phyloP scores from a whole-genome alignment of 2,113 vertebrate genomes.

The Pagrus major region DNA sequence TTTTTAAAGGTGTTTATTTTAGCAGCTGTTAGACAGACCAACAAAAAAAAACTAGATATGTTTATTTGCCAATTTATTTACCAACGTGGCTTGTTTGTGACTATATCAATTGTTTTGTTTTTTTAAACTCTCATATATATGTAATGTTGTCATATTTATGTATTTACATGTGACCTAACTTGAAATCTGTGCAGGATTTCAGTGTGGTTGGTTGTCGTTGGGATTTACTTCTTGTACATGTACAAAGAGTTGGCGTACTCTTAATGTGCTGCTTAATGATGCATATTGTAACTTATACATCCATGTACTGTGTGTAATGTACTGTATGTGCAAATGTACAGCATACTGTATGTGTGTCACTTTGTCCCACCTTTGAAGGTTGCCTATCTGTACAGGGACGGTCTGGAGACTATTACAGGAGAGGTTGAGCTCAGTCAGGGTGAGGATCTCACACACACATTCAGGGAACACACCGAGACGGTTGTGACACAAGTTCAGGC shows the following conservation, averaged over 20 bases:
- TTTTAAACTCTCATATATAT: neutral
- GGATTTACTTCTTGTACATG: neutral
- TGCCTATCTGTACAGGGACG: slow-evolving; percentile 88
- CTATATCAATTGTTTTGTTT: neutral
- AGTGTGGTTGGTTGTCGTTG: neutral
- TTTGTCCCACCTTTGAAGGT: slow-evolving; percentile 88
- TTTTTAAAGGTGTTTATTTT: too few relatives aligned
- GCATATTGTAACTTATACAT: neutral
- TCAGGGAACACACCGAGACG: slow-evolving; percentile 92
- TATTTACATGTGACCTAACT: neutral
- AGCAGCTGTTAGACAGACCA: too few relatives aligned
- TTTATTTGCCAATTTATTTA: neutral
- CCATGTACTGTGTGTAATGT: neutral
- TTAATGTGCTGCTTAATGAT: neutral
- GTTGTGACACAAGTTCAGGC: slow-evolving; percentile 95
- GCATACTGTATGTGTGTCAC: neutral
- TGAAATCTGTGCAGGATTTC: neutral
- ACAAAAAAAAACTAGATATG: neutral
- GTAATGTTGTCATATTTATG: too few relatives aligned
- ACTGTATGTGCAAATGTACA: neutral
- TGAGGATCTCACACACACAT: slow-evolving; percentile 91
- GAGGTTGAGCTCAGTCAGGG: slow-evolving; percentile 93
- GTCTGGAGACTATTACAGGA: slow-evolving; percentile 91
- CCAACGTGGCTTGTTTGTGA: neutral
- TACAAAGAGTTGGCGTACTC: too few relatives aligned